Conservation (phyloP, 2,113 vertebrate genomes). For the Macheiramphus alcinus region DNA sequence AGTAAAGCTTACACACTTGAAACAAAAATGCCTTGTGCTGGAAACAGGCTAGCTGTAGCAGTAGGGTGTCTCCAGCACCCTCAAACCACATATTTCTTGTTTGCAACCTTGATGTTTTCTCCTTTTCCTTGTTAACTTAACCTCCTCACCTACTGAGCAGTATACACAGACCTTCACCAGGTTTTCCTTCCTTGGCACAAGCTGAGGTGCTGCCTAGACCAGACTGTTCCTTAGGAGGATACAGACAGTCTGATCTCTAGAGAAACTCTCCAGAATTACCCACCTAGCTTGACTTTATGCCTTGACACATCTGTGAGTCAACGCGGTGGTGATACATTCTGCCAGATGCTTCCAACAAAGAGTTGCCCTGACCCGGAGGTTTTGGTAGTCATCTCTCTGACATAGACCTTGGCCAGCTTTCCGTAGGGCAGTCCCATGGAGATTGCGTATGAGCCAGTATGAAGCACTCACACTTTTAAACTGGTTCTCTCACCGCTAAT, state of each 20-base stretch:
- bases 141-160: neutral
- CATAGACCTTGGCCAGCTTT: neutral
- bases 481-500: neutral
- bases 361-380: neutral
- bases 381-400: constrained; percentile 39
- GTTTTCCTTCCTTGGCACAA: neutral
- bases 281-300: neutral
- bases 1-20: neutral
- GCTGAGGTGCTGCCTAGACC: neutral
- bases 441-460: neutral
- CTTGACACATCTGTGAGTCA: constrained; percentile 52
- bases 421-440: fast-evolving
- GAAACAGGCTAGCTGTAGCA: neutral
- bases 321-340: neutral
- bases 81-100: neutral
- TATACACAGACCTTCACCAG: neutral
- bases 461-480: neutral
- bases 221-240: neutral
- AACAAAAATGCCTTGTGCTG: neutral
- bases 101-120: neutral
- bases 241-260: neutral
- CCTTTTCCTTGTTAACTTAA: neutral
- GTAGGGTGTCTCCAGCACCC: neutral
- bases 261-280: neutral
- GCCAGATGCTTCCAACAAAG: neutral